Percentiles rank a stretch among this genome's conserved stretches.
Evolutionary conservation across 2,888 invertebrate species (phyloP).

Genomic region (Periphyllus acericola): DNA sequence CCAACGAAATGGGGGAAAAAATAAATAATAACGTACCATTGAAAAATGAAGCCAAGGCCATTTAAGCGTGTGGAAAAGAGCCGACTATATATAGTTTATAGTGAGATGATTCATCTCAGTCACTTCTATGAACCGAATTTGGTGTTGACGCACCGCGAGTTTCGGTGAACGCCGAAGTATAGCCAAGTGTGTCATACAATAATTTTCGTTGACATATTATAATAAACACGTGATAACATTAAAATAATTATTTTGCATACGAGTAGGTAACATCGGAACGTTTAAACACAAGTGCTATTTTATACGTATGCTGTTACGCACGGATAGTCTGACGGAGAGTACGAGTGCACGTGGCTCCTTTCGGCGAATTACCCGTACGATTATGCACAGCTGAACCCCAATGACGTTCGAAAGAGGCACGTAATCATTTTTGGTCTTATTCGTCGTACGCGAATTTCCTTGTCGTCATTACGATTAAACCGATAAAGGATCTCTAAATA

Average conservation of each 20-base stretch:
- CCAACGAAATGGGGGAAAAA: neutral
- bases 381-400: neutral
- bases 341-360: neutral
- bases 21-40: neutral
- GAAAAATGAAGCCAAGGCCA: constrained; percentile 4
- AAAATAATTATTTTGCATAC: neutral
- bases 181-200: neutral
- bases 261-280: too few species aligned
- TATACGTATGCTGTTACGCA: neutral
- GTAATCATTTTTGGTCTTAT: too few species aligned
- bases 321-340: neutral
- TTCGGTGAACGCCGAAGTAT: neutral
- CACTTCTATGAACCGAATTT: neutral
- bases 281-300: neutral
- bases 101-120: constrained; percentile 19
- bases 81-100: neutral
- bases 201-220: neutral
- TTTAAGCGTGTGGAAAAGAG: neutral
- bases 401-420: too few species aligned
- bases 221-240: neutral
- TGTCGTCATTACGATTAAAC: neutral
- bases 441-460: too few species aligned
- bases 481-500: neutral
- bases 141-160: neutral
- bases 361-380: neutral